phyloP scores from a whole-genome alignment of 2,113 vertebrate species.

The Nycticebus coucang region DNA sequence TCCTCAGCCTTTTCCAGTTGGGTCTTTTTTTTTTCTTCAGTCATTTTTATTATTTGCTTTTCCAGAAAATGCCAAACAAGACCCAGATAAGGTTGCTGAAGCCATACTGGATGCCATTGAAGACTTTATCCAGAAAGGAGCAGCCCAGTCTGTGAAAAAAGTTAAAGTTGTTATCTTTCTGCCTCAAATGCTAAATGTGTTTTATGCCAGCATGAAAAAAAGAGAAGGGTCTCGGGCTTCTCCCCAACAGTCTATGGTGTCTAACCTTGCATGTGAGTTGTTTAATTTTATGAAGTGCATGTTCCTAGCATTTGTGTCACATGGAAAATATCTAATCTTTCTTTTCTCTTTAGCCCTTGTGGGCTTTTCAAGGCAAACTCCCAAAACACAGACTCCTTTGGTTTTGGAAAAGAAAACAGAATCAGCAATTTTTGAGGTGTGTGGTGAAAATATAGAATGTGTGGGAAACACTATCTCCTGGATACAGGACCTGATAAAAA shows the following conservation, averaged over 20 bases:
- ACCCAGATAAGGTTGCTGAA: constrained; percentile 86
- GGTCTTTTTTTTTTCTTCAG: neutral
- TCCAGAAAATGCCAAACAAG: constrained; percentile 86
- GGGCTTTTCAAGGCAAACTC: accelerated
- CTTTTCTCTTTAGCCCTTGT: constrained; percentile 68
- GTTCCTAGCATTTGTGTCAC: neutral
- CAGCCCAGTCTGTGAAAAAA: constrained; percentile 70
- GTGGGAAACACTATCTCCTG: constrained; percentile 82
- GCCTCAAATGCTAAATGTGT: constrained; percentile 84
- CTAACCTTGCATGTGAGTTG: constrained; percentile 81
- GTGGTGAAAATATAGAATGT: constrained; percentile 80
- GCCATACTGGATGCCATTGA: constrained; percentile 88
- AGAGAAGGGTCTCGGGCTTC: constrained; percentile 66
- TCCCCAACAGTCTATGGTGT: neutral
- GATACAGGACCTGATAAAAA: constrained; percentile 83
- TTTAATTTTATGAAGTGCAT: neutral
- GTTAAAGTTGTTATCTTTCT: constrained; percentile 93
- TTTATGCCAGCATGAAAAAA: constrained; percentile 88
- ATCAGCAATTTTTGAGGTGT: constrained; percentile 88
- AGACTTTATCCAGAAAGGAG: constrained; percentile 85
- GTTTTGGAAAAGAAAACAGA: constrained; percentile 82
- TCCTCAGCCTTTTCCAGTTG: neutral
- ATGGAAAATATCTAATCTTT: constrained; percentile 23
- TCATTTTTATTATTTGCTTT: constrained; percentile 57
- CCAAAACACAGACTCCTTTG: neutral